A percentile compares a stretch with the other conserved stretches of the same genome.
Conservation (phyloP, 2,888 invertebrate species). For the Willowsia nigromaculata region DNA sequence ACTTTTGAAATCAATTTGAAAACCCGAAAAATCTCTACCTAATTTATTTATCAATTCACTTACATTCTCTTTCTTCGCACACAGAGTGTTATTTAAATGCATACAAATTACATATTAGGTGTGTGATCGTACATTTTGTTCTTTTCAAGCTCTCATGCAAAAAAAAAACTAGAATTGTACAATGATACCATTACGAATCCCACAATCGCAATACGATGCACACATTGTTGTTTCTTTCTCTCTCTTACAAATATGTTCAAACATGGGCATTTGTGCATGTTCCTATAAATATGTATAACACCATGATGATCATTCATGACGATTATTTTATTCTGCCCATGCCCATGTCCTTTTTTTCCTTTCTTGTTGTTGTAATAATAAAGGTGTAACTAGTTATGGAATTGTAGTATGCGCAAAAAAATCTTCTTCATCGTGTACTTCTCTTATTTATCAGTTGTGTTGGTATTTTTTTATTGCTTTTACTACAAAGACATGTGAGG, state of each 20-base stretch:
- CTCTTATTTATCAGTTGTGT: constrained; percentile 28
- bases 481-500: neutral
- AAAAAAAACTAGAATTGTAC: neutral
- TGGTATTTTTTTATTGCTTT: neutral
- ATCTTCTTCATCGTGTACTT: neutral
- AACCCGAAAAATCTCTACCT: constrained; percentile 7
- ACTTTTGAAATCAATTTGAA: neutral
- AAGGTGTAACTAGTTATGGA: constrained; percentile 52
- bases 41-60: constrained; percentile 23
- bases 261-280: constrained; percentile 42
- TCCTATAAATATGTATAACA: constrained; percentile 30
- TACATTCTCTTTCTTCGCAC: constrained; percentile 16
- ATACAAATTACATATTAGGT: constrained; percentile 10
- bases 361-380: constrained; percentile 16
- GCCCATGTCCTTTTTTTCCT: constrained; percentile 14
- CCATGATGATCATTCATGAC: neutral
- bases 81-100: constrained; percentile 1
- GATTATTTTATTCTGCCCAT: neutral
- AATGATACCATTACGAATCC: neutral
- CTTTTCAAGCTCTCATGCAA: neutral
- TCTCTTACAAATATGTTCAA: neutral
- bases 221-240: neutral
- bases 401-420: constrained; percentile 5
- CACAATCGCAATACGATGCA: neutral
- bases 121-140: neutral